These are phyloP conservation scores for Thaumetopoea pityocampa DNA, from an alignment of 1,140 invertebrate species.

Conservation along the genomic window DNA sequence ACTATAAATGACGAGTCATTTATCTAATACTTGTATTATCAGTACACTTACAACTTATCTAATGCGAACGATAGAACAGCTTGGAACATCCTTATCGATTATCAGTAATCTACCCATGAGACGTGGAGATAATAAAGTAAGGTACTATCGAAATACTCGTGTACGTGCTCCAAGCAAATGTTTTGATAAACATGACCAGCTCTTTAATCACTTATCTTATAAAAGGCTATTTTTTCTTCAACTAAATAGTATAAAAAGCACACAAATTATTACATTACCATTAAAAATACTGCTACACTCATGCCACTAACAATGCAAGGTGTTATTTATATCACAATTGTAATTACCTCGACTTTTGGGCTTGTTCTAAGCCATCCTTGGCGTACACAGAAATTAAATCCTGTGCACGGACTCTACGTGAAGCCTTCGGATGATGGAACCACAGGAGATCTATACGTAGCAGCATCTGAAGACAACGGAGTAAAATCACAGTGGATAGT, in stretches of 20 bases:
- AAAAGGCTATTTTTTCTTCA: too few species aligned
- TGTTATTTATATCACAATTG: not conserved
- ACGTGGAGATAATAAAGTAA: too few species aligned
- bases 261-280: not conserved
- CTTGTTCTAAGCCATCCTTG: conserved; percentile 24
- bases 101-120: too few species aligned
- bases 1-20: too few species aligned
- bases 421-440: conserved; percentile 56
- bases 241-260: conserved; percentile 13
- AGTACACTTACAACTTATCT: too few species aligned
- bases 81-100: conserved; percentile 2
- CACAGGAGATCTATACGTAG: conserved; percentile 63
- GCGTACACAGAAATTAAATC: conserved; percentile 34
- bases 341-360: too few species aligned
- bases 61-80: conserved; percentile 1
- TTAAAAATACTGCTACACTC: not conserved
- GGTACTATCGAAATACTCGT: not conserved
- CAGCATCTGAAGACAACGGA: conserved; percentile 58
- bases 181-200: not conserved
- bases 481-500: conserved; percentile 54
- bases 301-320: too few species aligned
- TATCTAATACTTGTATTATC: conserved; percentile 2
- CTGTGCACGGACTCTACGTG: conserved; percentile 56
- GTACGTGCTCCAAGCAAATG: not conserved
- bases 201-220: conserved; percentile 2